Conservation (phyloP, 2,888 invertebrate genomes). For the Esperia sulphurella region DNA sequence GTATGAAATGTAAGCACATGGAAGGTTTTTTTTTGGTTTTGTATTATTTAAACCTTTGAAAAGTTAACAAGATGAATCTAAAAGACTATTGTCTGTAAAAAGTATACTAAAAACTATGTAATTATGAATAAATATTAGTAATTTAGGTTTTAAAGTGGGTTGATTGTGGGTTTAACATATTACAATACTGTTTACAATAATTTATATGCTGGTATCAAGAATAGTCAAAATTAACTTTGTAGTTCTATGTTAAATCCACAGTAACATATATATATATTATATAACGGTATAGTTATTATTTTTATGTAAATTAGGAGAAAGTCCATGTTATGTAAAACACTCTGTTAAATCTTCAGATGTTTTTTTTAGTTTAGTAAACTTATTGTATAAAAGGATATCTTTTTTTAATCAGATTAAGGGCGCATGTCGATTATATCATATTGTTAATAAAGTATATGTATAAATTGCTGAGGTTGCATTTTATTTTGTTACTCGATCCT, state of each 20-base stretch:
- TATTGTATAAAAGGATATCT: constrained; percentile 61
- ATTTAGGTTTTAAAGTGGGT: constrained; percentile 42
- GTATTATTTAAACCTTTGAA: constrained; percentile 1
- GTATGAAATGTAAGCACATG: no score
- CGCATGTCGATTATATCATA: constrained; percentile 76
- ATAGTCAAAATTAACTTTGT: no score
- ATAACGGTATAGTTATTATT: constrained; percentile 20
- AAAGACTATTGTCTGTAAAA: constrained; percentile 56
- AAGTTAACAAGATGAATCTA: constrained; percentile 25
- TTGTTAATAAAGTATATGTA: constrained; percentile 78
- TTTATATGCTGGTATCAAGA: neutral
- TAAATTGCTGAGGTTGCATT: constrained; percentile 57
- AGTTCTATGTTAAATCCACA: constrained; percentile 12
- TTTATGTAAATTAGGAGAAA: constrained; percentile 29
- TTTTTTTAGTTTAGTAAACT: constrained; percentile 28
- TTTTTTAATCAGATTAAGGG: constrained; percentile 68
- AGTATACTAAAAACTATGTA: constrained; percentile 45
- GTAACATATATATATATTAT: constrained; percentile 2
- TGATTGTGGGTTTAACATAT: constrained; percentile 25
- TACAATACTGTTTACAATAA: neutral
- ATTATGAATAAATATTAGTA: constrained; percentile 41
- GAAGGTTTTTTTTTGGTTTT: no score
- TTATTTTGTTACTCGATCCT: constrained; percentile 33
- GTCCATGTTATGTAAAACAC: constrained; percentile 33
- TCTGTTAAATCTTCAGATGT: constrained; percentile 25